These are phyloP conservation scores for Nomada fabriciana DNA, from an alignment of 2,888 invertebrate genomes.

Conservation along the genomic window DNA sequence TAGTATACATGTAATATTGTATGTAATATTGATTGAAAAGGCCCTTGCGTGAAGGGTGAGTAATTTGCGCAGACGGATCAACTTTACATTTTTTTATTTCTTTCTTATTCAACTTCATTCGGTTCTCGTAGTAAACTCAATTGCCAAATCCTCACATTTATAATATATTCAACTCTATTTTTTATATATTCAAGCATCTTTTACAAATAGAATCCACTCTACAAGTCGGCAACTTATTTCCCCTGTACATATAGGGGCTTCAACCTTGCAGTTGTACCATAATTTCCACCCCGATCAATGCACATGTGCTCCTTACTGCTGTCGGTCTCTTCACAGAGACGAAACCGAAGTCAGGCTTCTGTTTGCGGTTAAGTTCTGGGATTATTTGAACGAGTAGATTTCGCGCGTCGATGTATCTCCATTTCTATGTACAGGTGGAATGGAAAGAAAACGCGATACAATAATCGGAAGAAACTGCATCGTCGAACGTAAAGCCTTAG, in stretches of 20 bases:
- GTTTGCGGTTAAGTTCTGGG: constrained; percentile 60
- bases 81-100: too few relatives aligned
- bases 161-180: not conserved
- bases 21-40: too few relatives aligned
- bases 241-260: not conserved
- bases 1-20: too few relatives aligned
- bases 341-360: constrained; percentile 42
- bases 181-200: not conserved
- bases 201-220: not conserved
- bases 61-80: too few relatives aligned
- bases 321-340: constrained; percentile 1
- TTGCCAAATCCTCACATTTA: too few relatives aligned
- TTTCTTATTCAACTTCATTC: too few relatives aligned
- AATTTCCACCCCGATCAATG: too few relatives aligned
- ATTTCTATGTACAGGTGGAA: constrained; percentile 15
- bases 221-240: not conserved
- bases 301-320: not conserved
- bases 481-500: not conserved
- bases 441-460: not conserved
- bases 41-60: too few relatives aligned
- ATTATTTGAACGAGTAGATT: constrained; percentile 52
- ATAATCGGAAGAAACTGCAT: not conserved
- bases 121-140: too few relatives aligned
- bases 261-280: not conserved
- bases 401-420: constrained; percentile 52